phyloP scores from a whole-genome alignment of 2,888 invertebrate genomes.

The Nematopogon swammerdamellus region DNA sequence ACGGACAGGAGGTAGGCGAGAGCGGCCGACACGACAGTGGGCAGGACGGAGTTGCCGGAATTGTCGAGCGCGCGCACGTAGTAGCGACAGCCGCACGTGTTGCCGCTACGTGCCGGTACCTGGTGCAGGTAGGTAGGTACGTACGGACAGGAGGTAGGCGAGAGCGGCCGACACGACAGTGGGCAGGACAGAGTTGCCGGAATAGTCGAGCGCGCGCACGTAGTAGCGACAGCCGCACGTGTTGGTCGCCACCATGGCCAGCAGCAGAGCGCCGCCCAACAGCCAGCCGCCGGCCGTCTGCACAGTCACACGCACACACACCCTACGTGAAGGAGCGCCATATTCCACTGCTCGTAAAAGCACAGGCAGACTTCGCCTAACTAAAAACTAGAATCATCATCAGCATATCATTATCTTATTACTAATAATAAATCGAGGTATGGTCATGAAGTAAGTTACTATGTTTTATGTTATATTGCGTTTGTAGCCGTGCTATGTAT shows the following conservation, averaged over 20 bases:
- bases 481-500: no score
- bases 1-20: no score
- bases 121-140: no score
- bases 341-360: no score
- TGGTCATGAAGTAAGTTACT: no score
- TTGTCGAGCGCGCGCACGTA: constrained; percentile 62
- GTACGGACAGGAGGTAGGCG: constrained; percentile 63
- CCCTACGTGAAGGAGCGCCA: constrained; percentile 25
- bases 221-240: constrained; percentile 61
- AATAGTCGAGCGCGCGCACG: constrained; percentile 58
- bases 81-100: constrained; percentile 59
- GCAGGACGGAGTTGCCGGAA: constrained; percentile 50
- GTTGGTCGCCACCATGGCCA: constrained; percentile 57
- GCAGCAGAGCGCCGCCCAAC: constrained; percentile 17
- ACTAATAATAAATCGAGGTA: no score
- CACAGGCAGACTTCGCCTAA: no score
- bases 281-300: constrained; percentile 26
- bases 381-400: no score
- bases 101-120: no score
- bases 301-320: constrained; percentile 24
- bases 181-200: constrained; percentile 57
- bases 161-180: constrained; percentile 62
- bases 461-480: no score
- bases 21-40: no score
- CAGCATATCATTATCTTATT: no score